Percentiles rank a stretch among this genome's conserved stretches.
Conservation (phyloP, 1,140 invertebrate species). For the Drosophila arizonae region DNA sequence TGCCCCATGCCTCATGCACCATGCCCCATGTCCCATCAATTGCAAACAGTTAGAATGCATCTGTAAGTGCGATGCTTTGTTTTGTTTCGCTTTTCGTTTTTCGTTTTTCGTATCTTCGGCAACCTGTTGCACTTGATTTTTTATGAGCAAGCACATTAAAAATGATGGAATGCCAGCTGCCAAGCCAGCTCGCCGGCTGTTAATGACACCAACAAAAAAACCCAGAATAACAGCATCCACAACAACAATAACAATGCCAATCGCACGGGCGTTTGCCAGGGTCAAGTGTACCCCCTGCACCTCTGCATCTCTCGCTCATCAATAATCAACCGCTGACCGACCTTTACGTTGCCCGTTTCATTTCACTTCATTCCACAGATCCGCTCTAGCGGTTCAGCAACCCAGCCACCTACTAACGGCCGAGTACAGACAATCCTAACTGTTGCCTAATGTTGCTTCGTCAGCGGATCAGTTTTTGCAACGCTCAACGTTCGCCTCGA, state of each 20-base stretch:
- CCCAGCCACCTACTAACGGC: constrained; percentile 39
- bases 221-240: not conserved
- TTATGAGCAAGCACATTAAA: constrained; percentile 47
- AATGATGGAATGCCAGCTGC: constrained; percentile 72
- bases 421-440: constrained; percentile 53
- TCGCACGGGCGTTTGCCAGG: constrained; percentile 36
- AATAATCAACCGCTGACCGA: constrained; percentile 70
- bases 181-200: constrained; percentile 23
- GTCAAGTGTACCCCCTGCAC: constrained; percentile 5
- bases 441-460: constrained; percentile 32
- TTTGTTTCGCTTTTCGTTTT: not conserved
- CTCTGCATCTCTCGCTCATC: constrained; percentile 26
- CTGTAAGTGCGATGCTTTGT: constrained; percentile 21
- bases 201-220: constrained; percentile 36
- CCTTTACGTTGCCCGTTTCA: constrained; percentile 50
- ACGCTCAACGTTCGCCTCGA: constrained; percentile 35
- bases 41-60: constrained; percentile 65
- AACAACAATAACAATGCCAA: constrained; percentile 7
- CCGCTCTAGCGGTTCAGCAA: not conserved
- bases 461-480: constrained; percentile 45
- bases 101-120: constrained; percentile 28
- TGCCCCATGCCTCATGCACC: constrained; percentile 49
- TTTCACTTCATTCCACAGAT: not conserved
- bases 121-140: constrained; percentile 77
- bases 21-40: constrained; percentile 30